phyloP scores from a whole-genome alignment of 1,140 invertebrate species.

The Mycetomoellerius zeteki region DNA sequence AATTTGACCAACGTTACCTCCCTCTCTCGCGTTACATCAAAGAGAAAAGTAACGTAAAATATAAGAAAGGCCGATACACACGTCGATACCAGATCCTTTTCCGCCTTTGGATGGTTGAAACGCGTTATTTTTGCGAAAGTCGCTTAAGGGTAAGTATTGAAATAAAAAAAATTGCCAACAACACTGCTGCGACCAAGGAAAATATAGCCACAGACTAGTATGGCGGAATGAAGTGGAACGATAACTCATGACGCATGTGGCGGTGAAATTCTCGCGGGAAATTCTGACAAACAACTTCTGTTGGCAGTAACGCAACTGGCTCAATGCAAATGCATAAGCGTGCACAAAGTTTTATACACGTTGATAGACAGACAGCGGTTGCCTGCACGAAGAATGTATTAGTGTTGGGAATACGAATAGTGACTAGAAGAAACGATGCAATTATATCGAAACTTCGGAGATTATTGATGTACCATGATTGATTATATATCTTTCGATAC shows the following conservation, averaged over 20 bases:
- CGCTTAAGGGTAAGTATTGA: slow-evolving; percentile 54
- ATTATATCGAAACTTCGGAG: slow-evolving; percentile 60
- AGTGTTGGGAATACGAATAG: slow-evolving; percentile 44
- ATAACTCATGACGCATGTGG: slow-evolving; percentile 69
- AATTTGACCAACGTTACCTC: slow-evolving; percentile 45
- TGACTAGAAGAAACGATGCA: slow-evolving; percentile 51
- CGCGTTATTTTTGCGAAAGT: slow-evolving; percentile 46
- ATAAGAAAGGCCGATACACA: slow-evolving; percentile 55
- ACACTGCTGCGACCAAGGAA: slow-evolving; percentile 31
- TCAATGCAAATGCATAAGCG: slow-evolving; percentile 72
- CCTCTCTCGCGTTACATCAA: slow-evolving; percentile 47
- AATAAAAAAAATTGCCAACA: slow-evolving; percentile 31
- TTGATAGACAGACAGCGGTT: slow-evolving; percentile 66
- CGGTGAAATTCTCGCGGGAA: slow-evolving; percentile 73
- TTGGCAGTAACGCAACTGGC: slow-evolving; percentile 65
- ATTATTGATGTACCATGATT: background rate
- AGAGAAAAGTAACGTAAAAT: slow-evolving; percentile 48
- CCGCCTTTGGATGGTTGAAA: slow-evolving; percentile 24
- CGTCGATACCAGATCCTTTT: slow-evolving; percentile 47
- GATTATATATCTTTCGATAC: background rate
- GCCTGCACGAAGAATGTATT: slow-evolving; percentile 45
- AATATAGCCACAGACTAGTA: slow-evolving; percentile 37
- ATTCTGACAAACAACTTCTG: slow-evolving; percentile 75
- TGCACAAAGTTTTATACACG: slow-evolving; percentile 68
- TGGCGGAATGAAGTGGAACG: slow-evolving; percentile 59